A percentile compares a stretch with the other conserved stretches of the same genome.
These are phyloP conservation scores for Xylocopa sonorina DNA, from an alignment of 1,140 invertebrate genomes.

Conservation along the genomic window DNA sequence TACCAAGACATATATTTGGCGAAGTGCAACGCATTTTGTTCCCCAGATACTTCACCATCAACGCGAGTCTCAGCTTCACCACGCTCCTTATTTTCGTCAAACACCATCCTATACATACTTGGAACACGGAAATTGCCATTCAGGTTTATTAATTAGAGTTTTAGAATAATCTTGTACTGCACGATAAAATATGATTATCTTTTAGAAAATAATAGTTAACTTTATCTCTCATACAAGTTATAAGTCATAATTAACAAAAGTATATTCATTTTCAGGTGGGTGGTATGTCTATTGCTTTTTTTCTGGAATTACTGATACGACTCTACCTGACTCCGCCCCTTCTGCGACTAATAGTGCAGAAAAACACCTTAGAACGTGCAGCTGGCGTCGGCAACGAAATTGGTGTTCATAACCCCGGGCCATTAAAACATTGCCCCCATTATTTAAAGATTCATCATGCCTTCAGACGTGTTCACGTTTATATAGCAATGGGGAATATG, in stretches of 20 bases:
- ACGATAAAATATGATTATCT: neutral
- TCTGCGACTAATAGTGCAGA: conserved; percentile 85
- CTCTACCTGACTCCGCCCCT: conserved; percentile 87
- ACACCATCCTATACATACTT: conserved; percentile 79
- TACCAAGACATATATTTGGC: conserved; percentile 91
- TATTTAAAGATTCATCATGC: conserved; percentile 86
- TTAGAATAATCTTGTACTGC: neutral
- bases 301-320: conserved; percentile 86
- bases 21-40: conserved; percentile 92
- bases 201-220: too few relatives aligned
- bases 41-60: conserved; percentile 91
- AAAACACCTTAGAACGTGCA: conserved; percentile 86
- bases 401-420: conserved; percentile 85
- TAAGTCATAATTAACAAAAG: neutral
- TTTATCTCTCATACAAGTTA: too few relatives aligned
- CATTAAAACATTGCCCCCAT: conserved; percentile 86
- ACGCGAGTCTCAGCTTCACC: conserved; percentile 87
- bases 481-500: conserved; percentile 88
- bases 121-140: conserved; percentile 77
- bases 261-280: conserved; percentile 81
- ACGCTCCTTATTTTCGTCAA: conserved; percentile 87
- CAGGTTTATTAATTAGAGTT: conserved; percentile 74
- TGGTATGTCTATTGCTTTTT: conserved; percentile 86
- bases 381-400: conserved; percentile 88
- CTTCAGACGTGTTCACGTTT: conserved; percentile 87